These are phyloP conservation scores for Cepphus grylle DNA, from an alignment of 2,113 vertebrate genomes.

Conservation along the genomic window DNA sequence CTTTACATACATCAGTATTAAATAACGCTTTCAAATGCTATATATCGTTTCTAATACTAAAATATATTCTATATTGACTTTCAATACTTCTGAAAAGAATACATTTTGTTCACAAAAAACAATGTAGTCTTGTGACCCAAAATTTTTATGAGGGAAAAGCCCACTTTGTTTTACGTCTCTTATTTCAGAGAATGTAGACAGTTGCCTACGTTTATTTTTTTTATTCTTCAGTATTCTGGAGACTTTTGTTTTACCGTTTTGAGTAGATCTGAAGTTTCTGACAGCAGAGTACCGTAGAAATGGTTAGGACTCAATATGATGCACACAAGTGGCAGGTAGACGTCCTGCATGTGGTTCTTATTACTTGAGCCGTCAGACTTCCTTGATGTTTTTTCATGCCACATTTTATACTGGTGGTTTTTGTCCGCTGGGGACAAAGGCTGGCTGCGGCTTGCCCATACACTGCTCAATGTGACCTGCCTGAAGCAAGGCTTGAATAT, in stretches of 20 bases:
- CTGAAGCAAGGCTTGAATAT: not conserved
- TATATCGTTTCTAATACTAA: not conserved
- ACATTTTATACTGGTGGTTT: not conserved
- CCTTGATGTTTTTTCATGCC: not conserved
- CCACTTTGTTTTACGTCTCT: not conserved
- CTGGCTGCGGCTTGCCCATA: not conserved
- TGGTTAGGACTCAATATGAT: not conserved
- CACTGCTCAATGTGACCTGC: not conserved
- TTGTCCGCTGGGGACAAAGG: not conserved
- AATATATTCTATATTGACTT: not conserved
- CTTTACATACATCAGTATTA: not conserved
- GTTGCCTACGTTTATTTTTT: not conserved
- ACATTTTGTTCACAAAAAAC: not conserved
- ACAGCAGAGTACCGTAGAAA: not conserved
- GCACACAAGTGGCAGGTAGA: not conserved
- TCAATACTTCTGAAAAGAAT: not conserved
- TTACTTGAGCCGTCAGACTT: not conserved
- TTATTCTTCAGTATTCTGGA: not conserved
- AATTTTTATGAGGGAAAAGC: not conserved
- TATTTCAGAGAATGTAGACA: not conserved
- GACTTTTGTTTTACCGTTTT: not conserved
- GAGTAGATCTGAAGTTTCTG: not conserved
- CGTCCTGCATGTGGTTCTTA: accelerated
- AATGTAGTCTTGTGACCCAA: not conserved
- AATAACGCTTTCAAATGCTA: not conserved